Evolutionary conservation across 2,113 vertebrate genomes (phyloP).

Genomic region (Coregonus clupeaformis): DNA sequence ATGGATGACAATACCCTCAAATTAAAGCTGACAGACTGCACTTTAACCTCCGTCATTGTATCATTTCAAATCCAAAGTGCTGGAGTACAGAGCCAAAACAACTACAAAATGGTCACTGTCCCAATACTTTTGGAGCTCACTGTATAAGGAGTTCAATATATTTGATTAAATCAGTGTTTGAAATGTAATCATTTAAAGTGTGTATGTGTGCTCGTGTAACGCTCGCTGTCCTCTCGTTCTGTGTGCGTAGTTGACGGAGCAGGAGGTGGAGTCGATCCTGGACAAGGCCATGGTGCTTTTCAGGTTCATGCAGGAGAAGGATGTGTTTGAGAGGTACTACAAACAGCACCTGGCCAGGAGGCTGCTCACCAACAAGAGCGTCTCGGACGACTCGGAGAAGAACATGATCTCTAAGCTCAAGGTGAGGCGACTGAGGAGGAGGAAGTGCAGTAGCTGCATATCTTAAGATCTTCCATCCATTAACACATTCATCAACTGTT

Average conservation of each 20-base stretch:
- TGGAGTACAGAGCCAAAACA: no score
- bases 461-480: no score
- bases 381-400: slow-evolving; percentile 98
- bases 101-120: no score
- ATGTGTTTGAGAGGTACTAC: slow-evolving; percentile 98
- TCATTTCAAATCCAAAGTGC: no score
- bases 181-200: no score
- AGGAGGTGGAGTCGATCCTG: slow-evolving; percentile 98
- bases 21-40: no score
- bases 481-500: no score
- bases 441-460: not conserved
- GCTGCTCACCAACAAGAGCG: slow-evolving; percentile 98
- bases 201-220: not conserved
- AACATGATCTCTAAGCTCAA: slow-evolving; percentile 99
- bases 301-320: slow-evolving; percentile 99
- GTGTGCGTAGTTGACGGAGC: slow-evolving; percentile 86
- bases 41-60: no score
- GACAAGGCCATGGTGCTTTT: slow-evolving; percentile 99
- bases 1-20: no score
- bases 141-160: no score
- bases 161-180: no score
- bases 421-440: slow-evolving; percentile 66
- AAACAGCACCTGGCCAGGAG: slow-evolving; percentile 97
- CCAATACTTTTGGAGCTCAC: no score
- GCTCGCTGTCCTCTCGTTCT: not conserved